These are phyloP conservation scores for Lordiphosa clarofinis DNA, from an alignment of 1,140 invertebrate species.

Conservation along the genomic window DNA sequence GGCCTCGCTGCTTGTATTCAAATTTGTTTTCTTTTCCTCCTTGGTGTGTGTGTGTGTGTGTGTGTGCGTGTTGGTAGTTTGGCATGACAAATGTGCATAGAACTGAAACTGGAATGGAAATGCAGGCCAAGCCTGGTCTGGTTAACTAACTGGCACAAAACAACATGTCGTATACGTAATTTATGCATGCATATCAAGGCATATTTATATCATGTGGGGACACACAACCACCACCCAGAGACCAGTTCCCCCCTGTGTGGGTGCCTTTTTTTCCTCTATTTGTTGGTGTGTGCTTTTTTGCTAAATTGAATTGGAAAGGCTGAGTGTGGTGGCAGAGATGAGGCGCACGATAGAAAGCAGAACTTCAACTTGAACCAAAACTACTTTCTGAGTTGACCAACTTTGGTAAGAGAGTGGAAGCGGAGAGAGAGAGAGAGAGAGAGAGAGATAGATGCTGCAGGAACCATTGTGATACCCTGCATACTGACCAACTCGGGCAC, in stretches of 20 bases:
- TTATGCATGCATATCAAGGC: slow-evolving; percentile 65
- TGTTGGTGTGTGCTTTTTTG: slow-evolving; percentile 7
- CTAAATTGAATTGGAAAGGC: slow-evolving; percentile 72
- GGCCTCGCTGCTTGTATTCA: slow-evolving; percentile 54
- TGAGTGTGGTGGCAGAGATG: slow-evolving; percentile 1
- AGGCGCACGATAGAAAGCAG: slow-evolving; percentile 42
- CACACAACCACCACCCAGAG: background rate
- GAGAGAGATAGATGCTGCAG: slow-evolving; percentile 1
- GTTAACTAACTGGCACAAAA: slow-evolving; percentile 36
- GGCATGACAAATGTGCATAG: slow-evolving; percentile 47
- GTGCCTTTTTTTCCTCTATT: slow-evolving; percentile 11
- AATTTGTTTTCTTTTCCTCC: slow-evolving; percentile 26
- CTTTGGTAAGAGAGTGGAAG: slow-evolving; percentile 25
- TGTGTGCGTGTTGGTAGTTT: slow-evolving; percentile 12
- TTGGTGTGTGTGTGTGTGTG: too few species aligned
- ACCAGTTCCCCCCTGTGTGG: slow-evolving; percentile 52
- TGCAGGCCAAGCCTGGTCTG: slow-evolving; percentile 38
- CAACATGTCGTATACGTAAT: slow-evolving; percentile 68
- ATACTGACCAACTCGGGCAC: too few species aligned
- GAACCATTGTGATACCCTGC: background rate
- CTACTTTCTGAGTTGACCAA: slow-evolving; percentile 75
- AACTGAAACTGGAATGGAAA: slow-evolving; percentile 35
- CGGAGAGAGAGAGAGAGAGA: too few species aligned
- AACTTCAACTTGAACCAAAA: slow-evolving; percentile 59
- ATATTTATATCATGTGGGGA: slow-evolving; percentile 55